Evolutionary conservation across 2,113 vertebrate species (phyloP).

Genomic region (Coptodon bakossiorum): DNA sequence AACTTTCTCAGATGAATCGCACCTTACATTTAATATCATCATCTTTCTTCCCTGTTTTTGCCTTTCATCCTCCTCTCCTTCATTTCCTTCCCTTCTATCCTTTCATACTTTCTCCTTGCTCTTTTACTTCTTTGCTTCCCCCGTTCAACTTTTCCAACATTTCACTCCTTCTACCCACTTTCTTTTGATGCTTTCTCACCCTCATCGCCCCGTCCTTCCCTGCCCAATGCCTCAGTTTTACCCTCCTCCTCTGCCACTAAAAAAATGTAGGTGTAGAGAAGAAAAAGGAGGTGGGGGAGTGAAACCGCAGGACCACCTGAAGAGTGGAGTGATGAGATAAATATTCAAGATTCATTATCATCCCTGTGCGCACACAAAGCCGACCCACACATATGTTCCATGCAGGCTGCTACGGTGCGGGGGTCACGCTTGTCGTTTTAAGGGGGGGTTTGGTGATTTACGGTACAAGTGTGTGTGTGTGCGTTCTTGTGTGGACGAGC

Average conservation of each 20-base stretch:
- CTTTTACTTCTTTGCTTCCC: neutral
- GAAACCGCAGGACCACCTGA: slow-evolving; percentile 47
- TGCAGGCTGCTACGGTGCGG: neutral
- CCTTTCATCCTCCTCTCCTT: neutral
- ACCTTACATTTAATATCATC: neutral
- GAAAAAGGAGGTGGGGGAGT: neutral
- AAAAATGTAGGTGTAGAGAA: neutral
- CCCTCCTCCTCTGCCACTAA: neutral
- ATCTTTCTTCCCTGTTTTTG: neutral
- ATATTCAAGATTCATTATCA: slow-evolving; percentile 31
- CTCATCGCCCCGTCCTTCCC: neutral
- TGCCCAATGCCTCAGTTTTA: neutral
- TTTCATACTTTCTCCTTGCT: neutral
- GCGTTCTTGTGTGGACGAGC: neutral
- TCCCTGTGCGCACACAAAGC: slow-evolving; percentile 7
- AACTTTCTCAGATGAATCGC: neutral
- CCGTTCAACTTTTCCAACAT: neutral
- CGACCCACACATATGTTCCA: slow-evolving; percentile 17
- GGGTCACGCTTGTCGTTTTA: slow-evolving; percentile 30
- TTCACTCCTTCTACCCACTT: neutral
- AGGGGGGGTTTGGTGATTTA: slow-evolving; percentile 15
- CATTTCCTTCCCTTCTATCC: too few relatives aligned
- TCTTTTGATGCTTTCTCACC: neutral
- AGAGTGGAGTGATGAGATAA: slow-evolving; percentile 20
- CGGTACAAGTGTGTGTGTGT: neutral